phyloP scores from a whole-genome alignment of 2,797 vertebrate genomes.

The Podargus strigoides region DNA sequence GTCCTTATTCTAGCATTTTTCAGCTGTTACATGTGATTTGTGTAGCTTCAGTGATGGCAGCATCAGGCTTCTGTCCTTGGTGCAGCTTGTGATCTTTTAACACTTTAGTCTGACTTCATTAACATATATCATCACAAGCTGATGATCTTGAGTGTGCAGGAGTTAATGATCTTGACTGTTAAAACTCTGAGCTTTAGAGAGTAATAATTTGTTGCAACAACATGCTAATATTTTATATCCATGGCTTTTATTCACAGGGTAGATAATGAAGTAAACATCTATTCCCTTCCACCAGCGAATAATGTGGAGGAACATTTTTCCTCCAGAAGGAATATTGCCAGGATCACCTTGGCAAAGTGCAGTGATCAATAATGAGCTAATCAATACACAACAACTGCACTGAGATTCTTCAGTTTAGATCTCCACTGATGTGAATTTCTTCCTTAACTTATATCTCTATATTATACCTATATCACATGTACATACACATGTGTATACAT shows the following conservation, averaged over 20 bases:
- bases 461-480: background rate
- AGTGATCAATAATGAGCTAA: background rate
- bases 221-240: background rate
- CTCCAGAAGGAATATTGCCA: background rate
- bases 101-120: background rate
- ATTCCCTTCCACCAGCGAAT: background rate
- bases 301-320: background rate
- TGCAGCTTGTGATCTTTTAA: background rate
- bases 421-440: background rate
- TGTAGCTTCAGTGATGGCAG: background rate
- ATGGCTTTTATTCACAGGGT: background rate
- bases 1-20: background rate
- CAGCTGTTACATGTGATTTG: background rate
- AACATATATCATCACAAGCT: background rate
- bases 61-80: background rate
- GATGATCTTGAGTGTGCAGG: background rate
- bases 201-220: background rate
- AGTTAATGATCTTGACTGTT: background rate
- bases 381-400: background rate
- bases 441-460: background rate
- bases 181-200: background rate
- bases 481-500: background rate
- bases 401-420: background rate
- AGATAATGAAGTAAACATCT: background rate
- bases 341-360: background rate